phyloP scores from a whole-genome alignment of 1,140 invertebrate genomes.

The Formica exsecta region DNA sequence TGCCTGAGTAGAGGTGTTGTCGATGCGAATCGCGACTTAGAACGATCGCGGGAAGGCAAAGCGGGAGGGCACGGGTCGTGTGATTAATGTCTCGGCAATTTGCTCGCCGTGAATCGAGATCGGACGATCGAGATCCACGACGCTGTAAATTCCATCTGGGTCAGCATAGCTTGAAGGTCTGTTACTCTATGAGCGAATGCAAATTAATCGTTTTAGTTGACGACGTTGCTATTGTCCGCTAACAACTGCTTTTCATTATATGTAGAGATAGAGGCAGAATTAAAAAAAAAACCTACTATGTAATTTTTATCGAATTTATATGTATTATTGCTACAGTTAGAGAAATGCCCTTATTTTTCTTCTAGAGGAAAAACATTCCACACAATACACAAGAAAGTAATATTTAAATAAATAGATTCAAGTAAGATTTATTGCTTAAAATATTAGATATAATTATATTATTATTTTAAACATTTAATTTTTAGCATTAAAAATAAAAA shows the following conservation, averaged over 20 bases:
- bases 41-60: constrained; percentile 58
- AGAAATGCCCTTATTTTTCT: neutral
- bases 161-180: constrained; percentile 59
- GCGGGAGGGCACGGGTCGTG: constrained; percentile 39
- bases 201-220: constrained; percentile 51
- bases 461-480: constrained; percentile 2
- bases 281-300: constrained; percentile 3
- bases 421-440: neutral
- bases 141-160: constrained; percentile 56
- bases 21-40: constrained; percentile 59
- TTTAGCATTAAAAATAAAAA: neutral
- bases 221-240: constrained; percentile 35
- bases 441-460: neutral
- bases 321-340: neutral
- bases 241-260: constrained; percentile 47
- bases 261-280: constrained; percentile 10
- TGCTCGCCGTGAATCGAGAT: constrained; percentile 70
- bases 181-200: constrained; percentile 44
- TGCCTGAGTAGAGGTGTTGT: constrained; percentile 46
- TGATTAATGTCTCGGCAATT: constrained; percentile 72
- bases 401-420: neutral
- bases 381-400: neutral
- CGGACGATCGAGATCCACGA: constrained; percentile 56
- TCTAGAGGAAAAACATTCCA: neutral
- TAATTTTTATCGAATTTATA: constrained; percentile 3